Conservation (phyloP, 2,113 vertebrate species). For the Colius striatus region DNA sequence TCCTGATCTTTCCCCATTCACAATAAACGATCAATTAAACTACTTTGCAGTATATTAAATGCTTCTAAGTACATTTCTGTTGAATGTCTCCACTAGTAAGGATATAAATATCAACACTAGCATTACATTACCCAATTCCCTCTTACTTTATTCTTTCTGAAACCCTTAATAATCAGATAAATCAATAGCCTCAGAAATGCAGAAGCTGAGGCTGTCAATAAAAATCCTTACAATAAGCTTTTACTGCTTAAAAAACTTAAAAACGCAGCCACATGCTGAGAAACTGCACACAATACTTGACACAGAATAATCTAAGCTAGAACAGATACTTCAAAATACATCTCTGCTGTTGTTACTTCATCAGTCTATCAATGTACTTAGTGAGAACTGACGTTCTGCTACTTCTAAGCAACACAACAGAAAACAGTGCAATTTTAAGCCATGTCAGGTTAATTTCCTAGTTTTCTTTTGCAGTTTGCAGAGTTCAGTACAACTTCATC, state of each 20-base stretch:
- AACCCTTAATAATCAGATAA: background rate
- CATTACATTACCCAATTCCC: background rate
- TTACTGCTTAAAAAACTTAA: background rate
- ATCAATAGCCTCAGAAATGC: background rate
- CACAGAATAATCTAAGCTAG: background rate
- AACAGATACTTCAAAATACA: background rate
- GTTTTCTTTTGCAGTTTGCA: background rate
- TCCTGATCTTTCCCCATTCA: background rate
- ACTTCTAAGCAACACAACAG: background rate
- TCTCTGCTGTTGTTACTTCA: background rate
- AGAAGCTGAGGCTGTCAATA: background rate
- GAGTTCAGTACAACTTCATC: slow-evolving; percentile 32
- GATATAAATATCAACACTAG: background rate
- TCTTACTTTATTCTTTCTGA: background rate
- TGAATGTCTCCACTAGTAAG: background rate
- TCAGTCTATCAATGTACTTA: background rate
- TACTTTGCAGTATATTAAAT: background rate
- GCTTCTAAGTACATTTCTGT: background rate
- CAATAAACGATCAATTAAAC: background rate
- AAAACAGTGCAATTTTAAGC: background rate
- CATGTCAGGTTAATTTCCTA: background rate
- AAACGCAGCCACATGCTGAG: background rate
- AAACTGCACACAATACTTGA: background rate
- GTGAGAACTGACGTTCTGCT: background rate
- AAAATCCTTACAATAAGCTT: background rate